Evolutionary conservation across 2,113 vertebrate genomes (phyloP).

Genomic region (Sigmodon hispidus): DNA sequence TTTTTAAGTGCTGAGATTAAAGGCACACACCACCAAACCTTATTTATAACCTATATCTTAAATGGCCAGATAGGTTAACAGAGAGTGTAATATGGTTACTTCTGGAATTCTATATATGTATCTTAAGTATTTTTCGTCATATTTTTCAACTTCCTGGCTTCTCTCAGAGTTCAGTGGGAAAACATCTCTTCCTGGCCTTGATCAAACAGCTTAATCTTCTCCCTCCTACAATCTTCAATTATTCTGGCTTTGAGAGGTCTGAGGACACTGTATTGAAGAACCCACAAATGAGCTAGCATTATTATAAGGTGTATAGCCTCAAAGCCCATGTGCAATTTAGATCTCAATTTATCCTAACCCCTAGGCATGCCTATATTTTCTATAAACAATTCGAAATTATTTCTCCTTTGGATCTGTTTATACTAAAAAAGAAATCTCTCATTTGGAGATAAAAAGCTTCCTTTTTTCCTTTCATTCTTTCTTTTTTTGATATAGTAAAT

Average conservation of each 20-base stretch:
- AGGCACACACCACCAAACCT: background rate
- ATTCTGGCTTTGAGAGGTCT: conserved; percentile 67
- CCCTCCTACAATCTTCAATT: conserved; percentile 63
- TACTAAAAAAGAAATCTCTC: conserved; percentile 60
- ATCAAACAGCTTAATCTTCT: conserved; percentile 74
- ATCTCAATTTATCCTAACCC: conserved; percentile 78
- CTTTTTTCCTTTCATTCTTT: background rate
- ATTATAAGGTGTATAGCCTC: conserved; percentile 71
- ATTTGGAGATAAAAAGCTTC: conserved; percentile 44
- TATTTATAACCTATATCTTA: conserved; percentile 9
- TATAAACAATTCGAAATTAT: conserved; percentile 76
- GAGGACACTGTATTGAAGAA: conserved; percentile 65
- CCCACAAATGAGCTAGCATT: conserved; percentile 48
- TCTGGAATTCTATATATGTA: conserved; percentile 22
- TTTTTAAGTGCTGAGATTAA: background rate
- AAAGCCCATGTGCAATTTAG: conserved; percentile 77
- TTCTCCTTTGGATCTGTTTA: conserved; percentile 72
- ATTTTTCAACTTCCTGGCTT: conserved; percentile 25
- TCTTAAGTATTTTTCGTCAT: background rate
- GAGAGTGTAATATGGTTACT: background rate
- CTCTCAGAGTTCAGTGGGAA: conserved; percentile 52
- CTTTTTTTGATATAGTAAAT: conserved; percentile 12
- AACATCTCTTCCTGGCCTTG: conserved; percentile 32
- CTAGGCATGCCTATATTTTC: conserved; percentile 68
- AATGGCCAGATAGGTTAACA: background rate